These are phyloP conservation scores for Misgurnus mizolepis DNA, from an alignment of 2,113 vertebrate species.

Conservation along the genomic window DNA sequence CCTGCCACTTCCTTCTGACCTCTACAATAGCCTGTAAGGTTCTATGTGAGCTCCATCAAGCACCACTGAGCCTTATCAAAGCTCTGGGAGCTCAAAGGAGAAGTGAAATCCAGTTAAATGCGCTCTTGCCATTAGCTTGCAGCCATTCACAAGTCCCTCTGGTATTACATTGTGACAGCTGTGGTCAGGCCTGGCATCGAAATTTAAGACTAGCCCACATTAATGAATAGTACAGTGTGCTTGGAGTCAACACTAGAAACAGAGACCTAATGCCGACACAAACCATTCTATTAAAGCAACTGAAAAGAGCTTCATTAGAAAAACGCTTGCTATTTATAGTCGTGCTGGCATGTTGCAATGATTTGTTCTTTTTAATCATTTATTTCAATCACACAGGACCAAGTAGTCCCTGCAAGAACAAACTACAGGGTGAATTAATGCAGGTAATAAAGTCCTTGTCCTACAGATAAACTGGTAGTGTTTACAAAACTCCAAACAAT, in stretches of 20 bases:
- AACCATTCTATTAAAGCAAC: constrained; percentile 19
- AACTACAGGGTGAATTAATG: constrained; percentile 19
- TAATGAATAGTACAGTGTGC: neutral
- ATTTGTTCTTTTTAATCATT: constrained; percentile 41
- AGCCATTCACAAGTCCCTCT: constrained; percentile 34
- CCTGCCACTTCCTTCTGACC: constrained; percentile 4
- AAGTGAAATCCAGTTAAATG: constrained; percentile 29
- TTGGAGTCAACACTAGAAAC: constrained; percentile 11
- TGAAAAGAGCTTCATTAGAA: constrained; percentile 22
- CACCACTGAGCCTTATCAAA: constrained; percentile 28
- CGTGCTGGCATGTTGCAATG: neutral
- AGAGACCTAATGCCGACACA: constrained; percentile 12
- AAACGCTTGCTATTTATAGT: constrained; percentile 7
- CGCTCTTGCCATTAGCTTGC: constrained; percentile 19
- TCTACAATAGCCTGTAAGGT: neutral
- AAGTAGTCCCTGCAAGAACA: constrained; percentile 16
- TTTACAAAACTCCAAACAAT: constrained; percentile 2
- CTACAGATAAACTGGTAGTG: constrained; percentile 24
- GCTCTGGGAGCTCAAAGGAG: constrained; percentile 25
- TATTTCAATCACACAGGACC: constrained; percentile 30
- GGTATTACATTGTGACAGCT: constrained; percentile 14
- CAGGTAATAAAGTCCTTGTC: constrained; percentile 1
- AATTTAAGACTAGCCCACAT: constrained; percentile 7
- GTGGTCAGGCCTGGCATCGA: constrained; percentile 11
- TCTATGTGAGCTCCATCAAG: constrained; percentile 13